Evolutionary conservation across 2,888 invertebrate species (phyloP).

Genomic region (Lasioglossum marginatum): DNA sequence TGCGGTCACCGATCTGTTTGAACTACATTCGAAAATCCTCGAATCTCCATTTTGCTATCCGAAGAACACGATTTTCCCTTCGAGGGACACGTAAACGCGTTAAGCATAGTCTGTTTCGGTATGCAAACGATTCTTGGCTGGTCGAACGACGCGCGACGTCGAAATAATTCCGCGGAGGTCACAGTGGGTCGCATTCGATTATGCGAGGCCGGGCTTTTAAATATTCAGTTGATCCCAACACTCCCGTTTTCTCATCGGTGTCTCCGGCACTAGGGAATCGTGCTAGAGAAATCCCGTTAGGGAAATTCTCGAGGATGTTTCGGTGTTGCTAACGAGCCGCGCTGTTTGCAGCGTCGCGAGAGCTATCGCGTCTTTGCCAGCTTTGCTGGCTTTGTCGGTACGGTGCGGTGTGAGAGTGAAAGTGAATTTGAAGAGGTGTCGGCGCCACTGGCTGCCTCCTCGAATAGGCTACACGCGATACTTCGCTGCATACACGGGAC

Average conservation of each 20-base stretch:
- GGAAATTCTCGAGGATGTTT: constrained; percentile 37
- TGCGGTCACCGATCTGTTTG: constrained; percentile 3
- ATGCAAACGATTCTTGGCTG: constrained; percentile 27
- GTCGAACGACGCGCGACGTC: not conserved
- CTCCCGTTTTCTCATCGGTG: not conserved
- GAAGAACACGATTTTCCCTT: not conserved
- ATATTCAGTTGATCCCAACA: constrained; percentile 30
- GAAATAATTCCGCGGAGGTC: constrained; percentile 42
- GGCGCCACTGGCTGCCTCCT: constrained; percentile 17
- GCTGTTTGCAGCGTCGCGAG: constrained; percentile 18
- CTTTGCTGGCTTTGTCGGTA: constrained; percentile 5
- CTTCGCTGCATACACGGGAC: constrained; percentile 21
- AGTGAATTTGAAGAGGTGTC: constrained; percentile 1
- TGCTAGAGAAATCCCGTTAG: constrained; percentile 31
- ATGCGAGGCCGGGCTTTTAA: constrained; percentile 30
- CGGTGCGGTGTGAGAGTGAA: constrained; percentile 66
- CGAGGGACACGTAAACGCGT: not conserved
- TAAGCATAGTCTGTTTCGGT: not conserved
- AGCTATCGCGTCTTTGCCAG: not conserved
- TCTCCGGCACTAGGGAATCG: not conserved
- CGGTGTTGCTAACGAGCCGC: constrained; percentile 32
- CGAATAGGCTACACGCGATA: constrained; percentile 19
- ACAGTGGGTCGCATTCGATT: constrained; percentile 42
- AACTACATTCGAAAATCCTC: not conserved
- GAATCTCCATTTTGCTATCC: not conserved